Evolutionary conservation across 2,797 vertebrate species (phyloP), one percentile per base, ranked within the genome.

Genomic region (Rhinoraja longicauda): DNA sequence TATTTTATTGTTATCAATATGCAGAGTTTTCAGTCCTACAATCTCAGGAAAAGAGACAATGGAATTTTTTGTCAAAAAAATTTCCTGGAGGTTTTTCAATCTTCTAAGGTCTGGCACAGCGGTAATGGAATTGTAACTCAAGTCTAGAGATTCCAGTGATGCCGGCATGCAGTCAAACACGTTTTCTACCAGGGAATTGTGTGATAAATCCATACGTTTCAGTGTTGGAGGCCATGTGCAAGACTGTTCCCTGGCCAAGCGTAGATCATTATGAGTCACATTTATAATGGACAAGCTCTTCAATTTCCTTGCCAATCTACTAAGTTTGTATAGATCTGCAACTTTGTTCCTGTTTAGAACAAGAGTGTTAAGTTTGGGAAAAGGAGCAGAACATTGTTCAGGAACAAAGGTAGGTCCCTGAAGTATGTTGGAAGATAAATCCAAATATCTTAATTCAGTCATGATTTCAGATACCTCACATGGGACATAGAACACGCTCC

Each of bases 71-170:
- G 93, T 90, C 9, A 93, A 90, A 64, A 90, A 67, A 26, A 93
- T 12, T 32, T 90, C 32, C 0, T 15, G 24, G 45, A 93, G 45
- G 15, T 92, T 78, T 36, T 64, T 67, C 86, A 93, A 88, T 62
- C 76, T 29, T 64, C 79, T 59, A 17, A 93, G 32, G 26, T 93
- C 90, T 36, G 93, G n/a, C 1, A 93, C 84, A 3, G 70, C n/a
- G 67, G 45, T 88, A 53, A 93, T 93, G 26, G 24, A 21, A 32
- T 93, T 93, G 64, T 86, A 77, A 81, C 92, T 93, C n/a, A 93
- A 72, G 45, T 93, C 93, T 84, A 93, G 36, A 13, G 86, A 62
- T 70, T 93, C 81, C 3, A 93, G 21, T 53, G 90, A 84, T 29
- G 21, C 78, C 15, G 93, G 93, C 15, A 93, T 45, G 15, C 67